These are phyloP conservation scores for Coendou prehensilis DNA, from an alignment of 2,797 vertebrate species.

Conservation along the genomic window DNA sequence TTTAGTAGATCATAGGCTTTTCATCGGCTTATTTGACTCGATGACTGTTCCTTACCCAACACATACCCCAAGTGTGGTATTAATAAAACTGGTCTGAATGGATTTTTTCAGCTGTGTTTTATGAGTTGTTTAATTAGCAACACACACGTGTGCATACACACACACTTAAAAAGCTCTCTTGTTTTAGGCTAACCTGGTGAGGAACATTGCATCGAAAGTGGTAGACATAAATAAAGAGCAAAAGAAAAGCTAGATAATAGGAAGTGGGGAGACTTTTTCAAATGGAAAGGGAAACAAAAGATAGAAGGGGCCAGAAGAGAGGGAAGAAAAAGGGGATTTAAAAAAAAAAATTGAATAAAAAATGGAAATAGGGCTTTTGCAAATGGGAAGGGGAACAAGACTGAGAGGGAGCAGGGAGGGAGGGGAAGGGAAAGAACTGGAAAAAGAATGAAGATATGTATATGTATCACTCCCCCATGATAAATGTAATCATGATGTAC, in stretches of 20 bases:
- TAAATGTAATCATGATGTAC: not conserved
- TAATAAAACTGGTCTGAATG: not conserved
- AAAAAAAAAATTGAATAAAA: not conserved
- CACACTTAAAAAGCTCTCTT: not conserved
- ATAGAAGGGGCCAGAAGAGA: not conserved
- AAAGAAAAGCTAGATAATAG: not conserved
- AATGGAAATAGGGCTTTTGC: not conserved
- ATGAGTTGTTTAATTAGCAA: slow-evolving; percentile 2
- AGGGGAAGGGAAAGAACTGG: not conserved
- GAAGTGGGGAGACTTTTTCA: not conserved
- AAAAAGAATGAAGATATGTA: not conserved
- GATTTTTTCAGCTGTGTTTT: not conserved
- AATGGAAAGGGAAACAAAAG: not conserved
- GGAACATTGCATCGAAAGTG: not conserved
- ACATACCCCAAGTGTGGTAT: not conserved
- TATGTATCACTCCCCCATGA: not conserved
- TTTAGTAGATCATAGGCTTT: slow-evolving; percentile 31
- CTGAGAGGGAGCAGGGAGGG: not conserved
- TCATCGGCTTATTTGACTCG: not conserved
- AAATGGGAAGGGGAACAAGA: not conserved
- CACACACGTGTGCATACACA: not conserved
- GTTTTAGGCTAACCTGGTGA: not conserved
- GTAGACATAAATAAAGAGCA: not conserved
- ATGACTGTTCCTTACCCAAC: not conserved
- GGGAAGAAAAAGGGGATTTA: not conserved